Conservation (phyloP, 92 coral and sea anemone species). For the Micromussa lordhowensis region DNA sequence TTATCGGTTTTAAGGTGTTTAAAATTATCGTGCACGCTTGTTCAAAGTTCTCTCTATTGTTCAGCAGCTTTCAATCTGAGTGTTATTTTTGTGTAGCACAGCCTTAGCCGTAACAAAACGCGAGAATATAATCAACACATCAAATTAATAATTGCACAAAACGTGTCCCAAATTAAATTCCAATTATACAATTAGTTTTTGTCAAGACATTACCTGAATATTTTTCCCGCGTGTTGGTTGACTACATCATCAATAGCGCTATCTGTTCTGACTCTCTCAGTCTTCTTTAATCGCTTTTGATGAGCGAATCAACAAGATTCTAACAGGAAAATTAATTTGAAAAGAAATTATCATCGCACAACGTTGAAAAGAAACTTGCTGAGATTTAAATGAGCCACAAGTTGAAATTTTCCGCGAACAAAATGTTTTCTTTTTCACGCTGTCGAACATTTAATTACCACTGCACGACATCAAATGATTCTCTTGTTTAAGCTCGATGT, state of each 20-base stretch:
- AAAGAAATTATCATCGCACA: not conserved
- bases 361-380: not conserved
- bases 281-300: not conserved
- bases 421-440: slow-evolving; percentile 28
- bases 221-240: slow-evolving; percentile 27
- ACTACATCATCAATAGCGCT: not conserved
- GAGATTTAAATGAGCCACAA: slow-evolving; percentile 17
- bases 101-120: slow-evolving; percentile 19
- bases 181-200: slow-evolving; percentile 60
- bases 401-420: slow-evolving; percentile 17
- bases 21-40: not conserved
- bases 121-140: slow-evolving; percentile 26
- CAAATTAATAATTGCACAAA: slow-evolving; percentile 56
- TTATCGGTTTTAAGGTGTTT: not conserved
- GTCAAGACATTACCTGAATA: slow-evolving; percentile 43
- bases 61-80: slow-evolving; percentile 30
- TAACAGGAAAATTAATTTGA: too few species aligned
- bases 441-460: slow-evolving; percentile 30
- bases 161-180: slow-evolving; percentile 46
- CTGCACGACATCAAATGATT: slow-evolving; percentile 29
- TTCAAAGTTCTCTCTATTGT: not conserved
- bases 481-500: not conserved
- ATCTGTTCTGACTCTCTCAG: not conserved
- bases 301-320: not conserved
- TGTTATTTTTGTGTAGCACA: slow-evolving; percentile 15